Evolutionary conservation across 2,113 vertebrate genomes (phyloP).

Genomic region (Phylloscopus trochiloides): DNA sequence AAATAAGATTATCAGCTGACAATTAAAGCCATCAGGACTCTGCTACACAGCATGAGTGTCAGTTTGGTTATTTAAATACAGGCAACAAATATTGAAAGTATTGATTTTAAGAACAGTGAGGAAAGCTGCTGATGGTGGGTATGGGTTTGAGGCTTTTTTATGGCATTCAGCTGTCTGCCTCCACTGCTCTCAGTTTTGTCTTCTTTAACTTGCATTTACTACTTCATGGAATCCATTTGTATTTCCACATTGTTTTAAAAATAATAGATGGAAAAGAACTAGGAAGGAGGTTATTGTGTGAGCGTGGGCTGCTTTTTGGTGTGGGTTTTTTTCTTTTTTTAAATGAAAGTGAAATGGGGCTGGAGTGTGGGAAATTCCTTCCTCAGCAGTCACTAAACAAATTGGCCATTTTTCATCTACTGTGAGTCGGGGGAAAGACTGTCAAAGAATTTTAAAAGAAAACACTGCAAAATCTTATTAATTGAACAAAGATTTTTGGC

Average conservation of each 20-base stretch:
- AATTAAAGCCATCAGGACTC: not conserved
- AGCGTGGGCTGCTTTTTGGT: not conserved
- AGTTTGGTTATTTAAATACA: not conserved
- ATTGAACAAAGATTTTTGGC: constrained; percentile 42
- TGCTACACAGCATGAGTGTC: not conserved
- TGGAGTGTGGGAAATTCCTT: constrained; percentile 48
- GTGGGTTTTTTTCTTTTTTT: not conserved
- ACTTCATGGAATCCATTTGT: not conserved
- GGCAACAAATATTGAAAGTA: not conserved
- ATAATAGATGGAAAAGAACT: not conserved
- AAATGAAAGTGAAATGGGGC: not conserved
- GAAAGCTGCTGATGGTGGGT: not conserved
- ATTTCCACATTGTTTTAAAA: not conserved
- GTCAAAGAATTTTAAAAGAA: constrained; percentile 24
- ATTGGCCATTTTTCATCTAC: constrained; percentile 15
- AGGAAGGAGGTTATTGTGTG: not conserved
- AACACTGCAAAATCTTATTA: constrained; percentile 34
- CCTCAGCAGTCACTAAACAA: constrained; percentile 12
- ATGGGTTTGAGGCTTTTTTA: not conserved
- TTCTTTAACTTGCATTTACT: not conserved
- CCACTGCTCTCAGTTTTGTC: not conserved
- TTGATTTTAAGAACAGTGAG: not conserved
- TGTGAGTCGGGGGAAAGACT: not conserved
- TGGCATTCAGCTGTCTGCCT: not conserved
- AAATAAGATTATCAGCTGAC: not conserved